A percentile compares a stretch with the other conserved stretches of the same genome.
Evolutionary conservation across 2,888 invertebrate genomes (phyloP).

Genomic region (Cephus spinipes): DNA sequence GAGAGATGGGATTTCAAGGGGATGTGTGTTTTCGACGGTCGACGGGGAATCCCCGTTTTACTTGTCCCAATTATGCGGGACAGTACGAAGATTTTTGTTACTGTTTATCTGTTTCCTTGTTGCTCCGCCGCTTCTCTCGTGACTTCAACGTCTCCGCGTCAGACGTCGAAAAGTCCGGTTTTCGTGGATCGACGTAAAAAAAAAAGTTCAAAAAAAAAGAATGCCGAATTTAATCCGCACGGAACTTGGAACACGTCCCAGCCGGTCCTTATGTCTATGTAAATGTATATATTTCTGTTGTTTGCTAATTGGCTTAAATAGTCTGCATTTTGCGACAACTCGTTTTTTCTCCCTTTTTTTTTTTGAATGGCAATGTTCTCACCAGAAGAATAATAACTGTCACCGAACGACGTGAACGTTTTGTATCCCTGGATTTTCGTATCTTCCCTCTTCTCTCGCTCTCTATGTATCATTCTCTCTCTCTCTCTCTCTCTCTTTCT

Average conservation of each 20-base stretch:
- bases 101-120: background rate
- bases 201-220: background rate
- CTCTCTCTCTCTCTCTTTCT: background rate
- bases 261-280: conserved; percentile 59
- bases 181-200: background rate
- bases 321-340: conserved; percentile 59
- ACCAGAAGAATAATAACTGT: conserved; percentile 46
- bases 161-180: background rate
- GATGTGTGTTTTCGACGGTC: background rate
- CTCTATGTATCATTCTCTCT: background rate
- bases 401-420: conserved; percentile 50
- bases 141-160: background rate
- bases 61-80: background rate
- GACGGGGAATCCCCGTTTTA: background rate
- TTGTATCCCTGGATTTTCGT: background rate
- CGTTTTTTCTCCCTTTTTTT: background rate
- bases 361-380: conserved; percentile 55
- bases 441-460: background rate
- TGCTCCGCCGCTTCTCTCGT: background rate
- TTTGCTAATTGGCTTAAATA: conserved; percentile 65
- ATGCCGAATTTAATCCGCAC: background rate
- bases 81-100: background rate
- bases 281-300: conserved; percentile 64
- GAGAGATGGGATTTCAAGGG: background rate
- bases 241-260: conserved; percentile 54